Conservation (phyloP, 2,888 invertebrate genomes). For the Dromius quadrimaculatus region DNA sequence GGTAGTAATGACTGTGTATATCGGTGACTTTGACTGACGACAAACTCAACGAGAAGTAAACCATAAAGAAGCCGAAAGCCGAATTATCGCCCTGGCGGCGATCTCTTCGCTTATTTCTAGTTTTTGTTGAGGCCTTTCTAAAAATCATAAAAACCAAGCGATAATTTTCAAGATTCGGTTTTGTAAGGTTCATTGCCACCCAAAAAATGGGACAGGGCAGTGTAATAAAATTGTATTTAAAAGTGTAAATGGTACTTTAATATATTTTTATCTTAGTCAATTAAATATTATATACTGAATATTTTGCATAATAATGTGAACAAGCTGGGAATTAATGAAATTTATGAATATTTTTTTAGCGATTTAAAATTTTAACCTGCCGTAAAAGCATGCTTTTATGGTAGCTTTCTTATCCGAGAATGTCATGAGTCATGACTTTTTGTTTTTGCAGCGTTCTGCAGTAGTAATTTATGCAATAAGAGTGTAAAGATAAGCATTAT, state of each 20-base stretch:
- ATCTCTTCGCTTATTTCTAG: constrained; percentile 21
- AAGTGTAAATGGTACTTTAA: constrained; percentile 1
- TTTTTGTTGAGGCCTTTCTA: constrained; percentile 36
- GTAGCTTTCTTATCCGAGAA: no score
- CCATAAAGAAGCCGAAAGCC: constrained; percentile 9
- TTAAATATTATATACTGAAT: constrained; percentile 11
- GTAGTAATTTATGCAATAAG: no score
- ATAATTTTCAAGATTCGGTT: constrained; percentile 42
- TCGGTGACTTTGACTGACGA: no score
- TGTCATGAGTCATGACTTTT: no score
- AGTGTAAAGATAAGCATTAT: no score
- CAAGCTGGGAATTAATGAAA: not conserved
- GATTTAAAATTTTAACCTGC: constrained; percentile 13
- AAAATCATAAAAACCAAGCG: constrained; percentile 42
- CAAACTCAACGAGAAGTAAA: no score
- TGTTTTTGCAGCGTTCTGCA: no score
- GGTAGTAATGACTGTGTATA: no score
- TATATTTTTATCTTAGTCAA: constrained; percentile 17
- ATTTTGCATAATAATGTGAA: constrained; percentile 15
- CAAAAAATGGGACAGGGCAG: constrained; percentile 4
- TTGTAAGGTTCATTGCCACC: constrained; percentile 32
- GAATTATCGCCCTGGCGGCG: not conserved
- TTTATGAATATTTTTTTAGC: constrained; percentile 18
- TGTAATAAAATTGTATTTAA: constrained; percentile 11
- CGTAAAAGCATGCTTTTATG: no score